These are phyloP conservation scores for Pogonomyrmex californicus DNA, from an alignment of 1,140 invertebrate species.

Conservation along the genomic window DNA sequence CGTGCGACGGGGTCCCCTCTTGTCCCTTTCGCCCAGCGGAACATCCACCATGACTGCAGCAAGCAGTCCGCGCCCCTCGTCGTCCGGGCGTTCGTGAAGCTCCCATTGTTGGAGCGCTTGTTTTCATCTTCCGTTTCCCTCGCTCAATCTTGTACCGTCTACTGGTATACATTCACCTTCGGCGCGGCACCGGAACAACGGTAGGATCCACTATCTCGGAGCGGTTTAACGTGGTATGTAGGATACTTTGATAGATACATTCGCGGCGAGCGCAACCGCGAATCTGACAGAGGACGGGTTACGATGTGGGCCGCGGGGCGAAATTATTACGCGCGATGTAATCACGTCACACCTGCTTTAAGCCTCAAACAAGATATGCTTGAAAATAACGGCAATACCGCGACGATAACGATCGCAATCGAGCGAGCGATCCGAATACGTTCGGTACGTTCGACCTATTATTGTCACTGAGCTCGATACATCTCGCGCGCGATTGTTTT, in stretches of 20 bases:
- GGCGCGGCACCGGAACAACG: not conserved
- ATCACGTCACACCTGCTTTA: conserved; percentile 38
- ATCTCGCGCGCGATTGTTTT: conserved; percentile 21
- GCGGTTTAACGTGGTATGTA: conserved; percentile 28
- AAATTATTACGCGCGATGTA: conserved; percentile 54
- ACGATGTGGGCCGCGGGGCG: conserved; percentile 20
- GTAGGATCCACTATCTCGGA: not conserved
- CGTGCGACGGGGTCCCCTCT: conserved; percentile 56
- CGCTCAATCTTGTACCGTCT: conserved; percentile 66
- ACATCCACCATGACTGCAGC: conserved; percentile 35
- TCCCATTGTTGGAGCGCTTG: conserved; percentile 71
- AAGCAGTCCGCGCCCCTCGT: not conserved
- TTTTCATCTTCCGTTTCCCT: conserved; percentile 70
- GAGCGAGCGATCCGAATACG: not conserved
- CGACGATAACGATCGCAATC: not conserved
- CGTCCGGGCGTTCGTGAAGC: conserved; percentile 57
- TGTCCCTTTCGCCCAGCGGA: conserved; percentile 54
- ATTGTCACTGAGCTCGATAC: not conserved
- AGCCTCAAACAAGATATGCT: not conserved
- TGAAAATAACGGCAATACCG: not conserved
- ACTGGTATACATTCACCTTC: conserved; percentile 14
- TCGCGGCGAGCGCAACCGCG: conserved; percentile 18
- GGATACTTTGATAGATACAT: conserved; percentile 60
- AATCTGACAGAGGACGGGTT: conserved; percentile 24
- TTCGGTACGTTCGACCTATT: not conserved